Base-by-base conservation (phyloP, 2,113 vertebrate species). In the Etheostoma cragini region DNA sequence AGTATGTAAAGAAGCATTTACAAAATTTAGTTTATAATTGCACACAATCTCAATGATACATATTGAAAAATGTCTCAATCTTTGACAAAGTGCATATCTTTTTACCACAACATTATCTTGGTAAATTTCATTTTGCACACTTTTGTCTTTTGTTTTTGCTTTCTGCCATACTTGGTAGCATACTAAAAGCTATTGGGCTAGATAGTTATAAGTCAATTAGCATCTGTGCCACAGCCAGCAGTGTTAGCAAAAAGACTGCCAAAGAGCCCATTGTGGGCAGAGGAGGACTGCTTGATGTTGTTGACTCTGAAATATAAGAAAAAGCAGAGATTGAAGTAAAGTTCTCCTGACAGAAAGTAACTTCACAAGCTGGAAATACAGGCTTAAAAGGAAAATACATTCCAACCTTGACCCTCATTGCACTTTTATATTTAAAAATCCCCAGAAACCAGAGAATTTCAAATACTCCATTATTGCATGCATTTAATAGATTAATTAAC, bases 241-340 rank as follows among this genome's bases (percentile, higher is more conserved):
- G 49, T 22, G 68, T 81, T 17, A 92, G 22, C 11, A 68, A 76
- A 50, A 93, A 62, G 45, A 89, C 22, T 13, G 63, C 77, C 79
- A 83, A 35, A 33, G 72, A 75, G 42, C 76, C 52, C 42, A 80
- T 6, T 24, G 81, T 81, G 13, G 26, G 57, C 4, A 1, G 72
- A 62, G 66, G 45, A 19, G 75, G n/a, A 49, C 87, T 73, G 54
- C 73, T 45, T 80, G 89, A 81, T 22, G 77, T 42, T 38, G 85
- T 76, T 42, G 77, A 38, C 6, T 61, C 90, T 89, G 84, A 87
- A 92, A 91, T 69, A 81, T 64, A 3, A 42, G 2, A 61, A 79
- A 82, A 47, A 66, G 1, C 1, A 85, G 2, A 61, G 6, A 0
- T 21, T 46, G 35, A 21, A 60, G 2, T 78, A 6, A 56, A 70